Percentiles rank a stretch among this genome's conserved stretches.
Evolutionary conservation across 37 sponge, comb jelly and placozoan genomes (phyloP).

Genomic region (Spongia lamella): DNA sequence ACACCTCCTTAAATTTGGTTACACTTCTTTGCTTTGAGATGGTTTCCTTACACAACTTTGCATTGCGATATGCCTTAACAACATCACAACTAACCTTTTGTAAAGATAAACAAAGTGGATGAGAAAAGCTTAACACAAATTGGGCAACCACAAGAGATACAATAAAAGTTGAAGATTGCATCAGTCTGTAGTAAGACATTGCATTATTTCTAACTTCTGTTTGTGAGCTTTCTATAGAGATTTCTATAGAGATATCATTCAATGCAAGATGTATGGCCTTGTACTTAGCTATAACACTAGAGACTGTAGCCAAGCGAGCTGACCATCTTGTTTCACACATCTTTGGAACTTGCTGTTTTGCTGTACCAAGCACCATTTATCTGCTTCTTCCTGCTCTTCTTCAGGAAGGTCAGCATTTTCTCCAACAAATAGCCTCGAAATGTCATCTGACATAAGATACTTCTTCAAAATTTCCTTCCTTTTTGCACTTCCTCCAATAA

Average conservation of each 20-base stretch:
- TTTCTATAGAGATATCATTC: constrained; percentile 20
- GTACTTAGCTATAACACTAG: constrained; percentile 34
- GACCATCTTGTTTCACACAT: constrained; percentile 44
- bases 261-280: constrained; percentile 25
- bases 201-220: constrained; percentile 36
- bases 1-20: constrained; percentile 12
- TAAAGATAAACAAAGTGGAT: constrained; percentile 11
- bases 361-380: neutral
- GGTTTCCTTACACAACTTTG: constrained; percentile 10
- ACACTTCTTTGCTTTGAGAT: constrained; percentile 30
- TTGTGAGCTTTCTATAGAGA: constrained; percentile 33
- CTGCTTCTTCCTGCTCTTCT: constrained; percentile 19
- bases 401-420: neutral
- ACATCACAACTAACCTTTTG: constrained; percentile 26
- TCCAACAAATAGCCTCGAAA: constrained; percentile 7
- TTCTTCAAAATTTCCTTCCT: constrained; percentile 20
- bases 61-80: constrained; percentile 37
- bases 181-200: constrained; percentile 17
- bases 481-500: constrained; percentile 46
- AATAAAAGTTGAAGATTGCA: constrained; percentile 34
- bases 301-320: constrained; percentile 29
- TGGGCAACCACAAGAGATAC: constrained; percentile 22
- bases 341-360: constrained; percentile 17
- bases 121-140: constrained; percentile 36
- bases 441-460: neutral